phyloP scores from a whole-genome alignment of 2,888 invertebrate genomes.

The Morpho deidamia region DNA sequence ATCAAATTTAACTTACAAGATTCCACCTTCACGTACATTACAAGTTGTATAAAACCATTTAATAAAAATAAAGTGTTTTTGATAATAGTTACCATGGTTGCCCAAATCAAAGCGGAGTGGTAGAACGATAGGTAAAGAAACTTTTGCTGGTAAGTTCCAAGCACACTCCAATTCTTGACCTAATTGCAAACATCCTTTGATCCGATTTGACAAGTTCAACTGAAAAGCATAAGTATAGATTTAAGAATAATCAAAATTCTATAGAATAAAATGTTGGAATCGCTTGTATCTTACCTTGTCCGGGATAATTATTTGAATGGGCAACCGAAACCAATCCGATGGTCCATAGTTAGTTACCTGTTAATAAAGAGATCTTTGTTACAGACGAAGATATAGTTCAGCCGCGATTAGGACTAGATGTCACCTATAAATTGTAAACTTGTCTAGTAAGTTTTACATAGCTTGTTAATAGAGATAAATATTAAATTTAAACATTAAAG shows the following conservation, averaged over 20 bases:
- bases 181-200: constrained; percentile 38
- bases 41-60: no score
- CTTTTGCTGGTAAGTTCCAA: constrained; percentile 46
- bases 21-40: no score
- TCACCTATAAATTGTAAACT: no score
- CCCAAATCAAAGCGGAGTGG: constrained; percentile 43
- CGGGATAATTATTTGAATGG: constrained; percentile 35
- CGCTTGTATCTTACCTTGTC: constrained; percentile 34
- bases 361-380: constrained; percentile 14
- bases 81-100: constrained; percentile 38
- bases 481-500: no score
- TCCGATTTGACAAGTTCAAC: constrained; percentile 37
- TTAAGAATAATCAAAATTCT: no score
- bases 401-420: no score
- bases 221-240: constrained; percentile 26
- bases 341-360: constrained; percentile 63
- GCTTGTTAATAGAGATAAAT: no score
- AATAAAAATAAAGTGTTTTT: no score
- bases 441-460: no score
- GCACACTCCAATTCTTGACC: constrained; percentile 31
- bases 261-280: no score
- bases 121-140: constrained; percentile 40
- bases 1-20: no score
- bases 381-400: no score
- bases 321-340: constrained; percentile 49